These are phyloP conservation scores for Diachasma alloeum DNA, from an alignment of 1,140 invertebrate species.

Conservation along the genomic window DNA sequence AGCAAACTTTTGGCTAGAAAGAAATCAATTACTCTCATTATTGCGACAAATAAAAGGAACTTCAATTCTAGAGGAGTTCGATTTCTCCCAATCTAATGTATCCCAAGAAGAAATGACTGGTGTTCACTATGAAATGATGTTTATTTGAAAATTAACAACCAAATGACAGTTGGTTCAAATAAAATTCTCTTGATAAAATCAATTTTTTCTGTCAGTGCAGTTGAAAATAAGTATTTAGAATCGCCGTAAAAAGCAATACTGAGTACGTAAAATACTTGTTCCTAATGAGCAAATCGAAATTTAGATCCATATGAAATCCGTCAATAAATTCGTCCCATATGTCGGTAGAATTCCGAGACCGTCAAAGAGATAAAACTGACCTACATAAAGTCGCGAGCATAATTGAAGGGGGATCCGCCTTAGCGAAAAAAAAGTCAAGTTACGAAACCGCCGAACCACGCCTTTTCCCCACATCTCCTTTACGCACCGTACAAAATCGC, in stretches of 20 bases:
- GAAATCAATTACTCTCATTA: no score
- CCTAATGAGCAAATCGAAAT: not conserved
- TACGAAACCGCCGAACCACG: not conserved
- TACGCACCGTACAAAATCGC: not conserved
- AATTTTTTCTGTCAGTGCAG: not conserved
- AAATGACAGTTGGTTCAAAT: no score
- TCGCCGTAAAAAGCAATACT: no score
- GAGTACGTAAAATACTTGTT: no score
- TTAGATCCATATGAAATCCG: not conserved
- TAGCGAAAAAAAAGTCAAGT: not conserved
- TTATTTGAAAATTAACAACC: no score
- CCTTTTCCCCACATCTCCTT: not conserved
- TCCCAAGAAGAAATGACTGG: no score
- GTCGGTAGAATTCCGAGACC: not conserved
- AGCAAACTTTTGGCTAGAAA: no score
- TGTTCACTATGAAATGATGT: no score
- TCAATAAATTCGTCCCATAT: not conserved
- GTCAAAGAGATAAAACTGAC: constrained; percentile 5
- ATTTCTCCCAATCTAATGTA: no score
- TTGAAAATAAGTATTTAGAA: not conserved
- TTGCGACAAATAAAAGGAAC: no score
- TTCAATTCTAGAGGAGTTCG: no score
- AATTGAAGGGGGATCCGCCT: constrained; percentile 8
- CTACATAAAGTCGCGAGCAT: not conserved
- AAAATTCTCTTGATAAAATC: no score